Conservation (phyloP, 2,888 invertebrate genomes). For the Tubulanus polymorphus region DNA sequence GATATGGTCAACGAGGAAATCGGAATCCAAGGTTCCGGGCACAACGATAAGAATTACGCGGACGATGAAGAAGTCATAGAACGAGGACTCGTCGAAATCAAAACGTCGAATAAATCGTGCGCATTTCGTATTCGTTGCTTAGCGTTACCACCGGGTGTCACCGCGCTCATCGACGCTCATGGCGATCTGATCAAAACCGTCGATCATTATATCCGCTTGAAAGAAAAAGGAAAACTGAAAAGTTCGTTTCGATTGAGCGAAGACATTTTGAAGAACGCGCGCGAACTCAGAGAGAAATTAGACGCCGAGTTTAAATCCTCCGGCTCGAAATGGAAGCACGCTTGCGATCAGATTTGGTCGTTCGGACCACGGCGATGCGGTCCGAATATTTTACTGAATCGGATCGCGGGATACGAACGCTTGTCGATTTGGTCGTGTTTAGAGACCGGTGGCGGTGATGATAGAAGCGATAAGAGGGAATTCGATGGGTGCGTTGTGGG, state of each 20-base stretch:
- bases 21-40: slow-evolving; percentile 52
- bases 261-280: slow-evolving; percentile 33
- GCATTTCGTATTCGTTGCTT: slow-evolving; percentile 70
- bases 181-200: slow-evolving; percentile 68
- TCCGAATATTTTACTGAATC: slow-evolving; percentile 83
- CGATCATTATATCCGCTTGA: slow-evolving; percentile 49
- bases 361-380: slow-evolving; percentile 87
- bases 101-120: slow-evolving; percentile 70
- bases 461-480: slow-evolving; percentile 23
- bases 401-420: slow-evolving; percentile 65
- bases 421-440: slow-evolving; percentile 54
- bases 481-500: slow-evolving; percentile 60
- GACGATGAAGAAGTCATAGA: slow-evolving; percentile 31
- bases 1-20: slow-evolving; percentile 85
- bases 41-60: not conserved
- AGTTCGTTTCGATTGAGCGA: slow-evolving; percentile 22
- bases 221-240: not conserved
- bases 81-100: slow-evolving; percentile 50
- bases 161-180: slow-evolving; percentile 68
- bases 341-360: slow-evolving; percentile 69
- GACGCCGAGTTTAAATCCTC: slow-evolving; percentile 61
- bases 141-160: slow-evolving; percentile 71
- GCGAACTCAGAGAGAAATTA: slow-evolving; percentile 59
- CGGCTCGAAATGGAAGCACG: slow-evolving; percentile 57
- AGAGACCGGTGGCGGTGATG: slow-evolving; percentile 11